Evolutionary conservation across 2,888 invertebrate genomes (phyloP).

Genomic region (Melanotus villosus): DNA sequence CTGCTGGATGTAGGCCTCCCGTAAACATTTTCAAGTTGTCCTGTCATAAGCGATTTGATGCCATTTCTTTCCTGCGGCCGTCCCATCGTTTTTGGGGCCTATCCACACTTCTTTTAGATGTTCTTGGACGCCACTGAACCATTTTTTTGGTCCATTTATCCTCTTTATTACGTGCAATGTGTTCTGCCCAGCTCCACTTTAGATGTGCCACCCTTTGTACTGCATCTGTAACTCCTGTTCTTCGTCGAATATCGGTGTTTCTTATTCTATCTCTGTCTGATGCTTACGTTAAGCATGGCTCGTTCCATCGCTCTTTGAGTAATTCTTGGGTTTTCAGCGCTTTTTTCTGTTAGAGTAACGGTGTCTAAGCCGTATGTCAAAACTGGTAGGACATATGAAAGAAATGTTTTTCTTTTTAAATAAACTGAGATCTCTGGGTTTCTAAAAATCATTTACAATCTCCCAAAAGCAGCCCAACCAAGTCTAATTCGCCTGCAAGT

Average conservation of each 20-base stretch:
- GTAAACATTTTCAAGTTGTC: neutral
- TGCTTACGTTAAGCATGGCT: conserved; percentile 9
- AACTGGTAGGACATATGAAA: neutral
- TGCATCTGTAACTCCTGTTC: neutral
- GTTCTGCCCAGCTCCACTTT: neutral
- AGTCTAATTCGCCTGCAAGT: no score
- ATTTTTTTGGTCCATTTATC: neutral
- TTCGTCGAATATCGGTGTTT: conserved; percentile 20
- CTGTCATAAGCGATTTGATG: neutral
- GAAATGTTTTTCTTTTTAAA: neutral
- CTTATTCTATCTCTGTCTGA: conserved; percentile 9
- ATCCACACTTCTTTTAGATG: no score
- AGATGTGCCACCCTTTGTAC: neutral
- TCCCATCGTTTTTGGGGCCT: neutral
- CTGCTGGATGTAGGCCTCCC: neutral
- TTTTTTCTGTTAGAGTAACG: neutral
- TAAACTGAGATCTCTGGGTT: no score
- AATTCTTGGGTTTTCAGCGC: neutral
- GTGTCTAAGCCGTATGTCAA: neutral
- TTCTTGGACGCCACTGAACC: no score
- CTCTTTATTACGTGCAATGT: no score
- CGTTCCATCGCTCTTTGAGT: neutral
- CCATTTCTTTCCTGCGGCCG: neutral
- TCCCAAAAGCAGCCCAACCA: no score
- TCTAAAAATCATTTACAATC: no score